phyloP scores from a whole-genome alignment of 37 sponge, comb jelly and placozoan species.

The Spongia lamella region DNA sequence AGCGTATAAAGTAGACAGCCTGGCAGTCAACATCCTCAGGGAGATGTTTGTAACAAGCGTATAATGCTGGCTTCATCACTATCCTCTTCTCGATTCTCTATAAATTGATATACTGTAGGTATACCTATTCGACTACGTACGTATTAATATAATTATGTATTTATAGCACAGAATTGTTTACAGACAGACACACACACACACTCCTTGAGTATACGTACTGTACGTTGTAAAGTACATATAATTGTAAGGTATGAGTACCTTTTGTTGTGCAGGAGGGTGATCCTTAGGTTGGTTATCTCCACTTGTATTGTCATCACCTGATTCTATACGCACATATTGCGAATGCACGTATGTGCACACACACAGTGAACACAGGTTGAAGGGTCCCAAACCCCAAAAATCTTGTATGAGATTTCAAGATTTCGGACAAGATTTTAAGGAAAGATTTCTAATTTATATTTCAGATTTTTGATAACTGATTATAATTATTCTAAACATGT shows the following conservation, averaged over 20 bases:
- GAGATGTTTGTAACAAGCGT: slow-evolving; percentile 67
- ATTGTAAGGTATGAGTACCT: too few species aligned
- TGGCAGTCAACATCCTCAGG: slow-evolving; percentile 61
- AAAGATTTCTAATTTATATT: too few species aligned
- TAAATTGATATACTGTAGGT: background rate
- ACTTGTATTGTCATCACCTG: background rate
- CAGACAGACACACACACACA: slow-evolving; percentile 10
- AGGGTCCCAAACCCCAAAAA: too few species aligned
- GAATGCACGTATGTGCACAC: too few species aligned
- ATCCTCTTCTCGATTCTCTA: slow-evolving; percentile 41
- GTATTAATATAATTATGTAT: background rate
- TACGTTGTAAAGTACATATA: background rate
- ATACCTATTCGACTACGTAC: background rate
- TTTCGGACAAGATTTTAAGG: too few species aligned
- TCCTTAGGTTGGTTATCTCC: background rate
- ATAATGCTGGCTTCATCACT: slow-evolving; percentile 30
- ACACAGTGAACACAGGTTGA: too few species aligned
- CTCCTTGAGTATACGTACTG: background rate
- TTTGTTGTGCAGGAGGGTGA: too few species aligned
- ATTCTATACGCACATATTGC: slow-evolving; percentile 3
- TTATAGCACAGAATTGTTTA: slow-evolving; percentile 15
- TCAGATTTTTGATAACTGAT: too few species aligned
- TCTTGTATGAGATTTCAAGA: too few species aligned
- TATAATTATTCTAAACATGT: too few species aligned
- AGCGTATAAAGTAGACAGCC: slow-evolving; percentile 84